A percentile compares a stretch with the other conserved stretches of the same genome.
phyloP scores from a whole-genome alignment of 2,113 vertebrate genomes.

The Mustela lutreola region DNA sequence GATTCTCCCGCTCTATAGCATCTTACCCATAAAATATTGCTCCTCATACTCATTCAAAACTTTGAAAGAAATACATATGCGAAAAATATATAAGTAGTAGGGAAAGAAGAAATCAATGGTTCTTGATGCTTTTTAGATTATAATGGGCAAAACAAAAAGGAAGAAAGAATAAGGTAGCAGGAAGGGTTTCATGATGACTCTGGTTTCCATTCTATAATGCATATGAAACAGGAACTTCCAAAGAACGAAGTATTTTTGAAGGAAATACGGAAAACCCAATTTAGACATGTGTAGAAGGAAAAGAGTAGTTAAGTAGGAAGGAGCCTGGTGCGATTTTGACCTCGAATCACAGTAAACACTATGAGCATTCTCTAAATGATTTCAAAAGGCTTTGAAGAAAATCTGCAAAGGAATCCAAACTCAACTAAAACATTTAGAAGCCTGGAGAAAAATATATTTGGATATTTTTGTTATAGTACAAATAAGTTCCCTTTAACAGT shows the following conservation, averaged over 20 bases:
- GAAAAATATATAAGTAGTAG: not conserved
- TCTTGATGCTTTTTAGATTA: not conserved
- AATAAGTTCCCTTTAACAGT: not conserved
- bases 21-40: not conserved
- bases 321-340: not conserved
- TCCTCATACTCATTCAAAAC: not conserved
- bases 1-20: not conserved
- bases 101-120: not conserved
- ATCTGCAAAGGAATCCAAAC: slow-evolving; percentile 33
- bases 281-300: not conserved
- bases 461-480: not conserved
- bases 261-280: not conserved
- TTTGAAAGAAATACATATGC: not conserved
- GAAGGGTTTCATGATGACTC: not conserved
- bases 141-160: not conserved
- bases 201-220: not conserved
- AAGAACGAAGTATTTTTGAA: not conserved
- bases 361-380: not conserved
- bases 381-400: not conserved
- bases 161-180: not conserved
- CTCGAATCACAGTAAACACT: not conserved
- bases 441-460: slow-evolving; percentile 30
- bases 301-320: not conserved
- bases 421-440: slow-evolving; percentile 27
- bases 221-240: not conserved